A percentile compares a stretch with the other conserved stretches of the same genome.
Evolutionary conservation across 2,888 invertebrate species (phyloP).

Genomic region (Lysandra coridon): DNA sequence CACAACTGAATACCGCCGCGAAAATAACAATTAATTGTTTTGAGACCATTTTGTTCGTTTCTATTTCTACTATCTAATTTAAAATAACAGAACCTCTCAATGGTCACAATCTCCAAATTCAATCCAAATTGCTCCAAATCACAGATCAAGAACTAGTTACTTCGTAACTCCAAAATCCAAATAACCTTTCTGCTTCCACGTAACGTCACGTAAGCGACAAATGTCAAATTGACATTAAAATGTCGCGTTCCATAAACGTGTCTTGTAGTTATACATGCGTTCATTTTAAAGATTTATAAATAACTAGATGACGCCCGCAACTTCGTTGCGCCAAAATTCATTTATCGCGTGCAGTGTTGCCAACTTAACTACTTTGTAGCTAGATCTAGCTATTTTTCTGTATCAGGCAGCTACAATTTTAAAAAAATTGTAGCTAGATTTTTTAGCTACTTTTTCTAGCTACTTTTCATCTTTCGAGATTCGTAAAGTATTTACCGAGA

Average conservation of each 20-base stretch:
- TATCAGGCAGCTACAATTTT: too few species aligned
- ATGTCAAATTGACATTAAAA: conserved; percentile 32
- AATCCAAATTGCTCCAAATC: neutral
- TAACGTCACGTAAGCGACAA: conserved; percentile 38
- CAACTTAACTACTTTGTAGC: too few species aligned
- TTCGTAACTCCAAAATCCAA: too few species aligned
- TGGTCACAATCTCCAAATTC: conserved; percentile 30
- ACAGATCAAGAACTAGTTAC: too few species aligned
- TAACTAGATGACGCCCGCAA: too few species aligned
- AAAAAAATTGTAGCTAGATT: too few species aligned
- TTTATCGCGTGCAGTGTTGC: too few species aligned
- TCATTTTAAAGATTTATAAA: neutral
- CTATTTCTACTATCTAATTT: conserved; percentile 33
- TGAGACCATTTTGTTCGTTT: conserved; percentile 69
- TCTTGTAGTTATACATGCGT: conserved; percentile 38
- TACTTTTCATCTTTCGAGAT: too few species aligned
- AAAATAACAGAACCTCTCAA: conserved; percentile 8
- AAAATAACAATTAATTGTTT: conserved; percentile 59
- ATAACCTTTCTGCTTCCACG: conserved; percentile 38
- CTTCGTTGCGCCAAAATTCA: too few species aligned
- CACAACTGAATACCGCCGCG: conserved; percentile 53
- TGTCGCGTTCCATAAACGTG: conserved; percentile 38
- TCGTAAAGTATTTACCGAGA: too few species aligned
- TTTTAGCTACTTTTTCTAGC: too few species aligned
- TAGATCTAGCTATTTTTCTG: too few species aligned